Base-by-base conservation (phyloP, 2,113 vertebrate genomes). In the Marmota monax region DNA sequence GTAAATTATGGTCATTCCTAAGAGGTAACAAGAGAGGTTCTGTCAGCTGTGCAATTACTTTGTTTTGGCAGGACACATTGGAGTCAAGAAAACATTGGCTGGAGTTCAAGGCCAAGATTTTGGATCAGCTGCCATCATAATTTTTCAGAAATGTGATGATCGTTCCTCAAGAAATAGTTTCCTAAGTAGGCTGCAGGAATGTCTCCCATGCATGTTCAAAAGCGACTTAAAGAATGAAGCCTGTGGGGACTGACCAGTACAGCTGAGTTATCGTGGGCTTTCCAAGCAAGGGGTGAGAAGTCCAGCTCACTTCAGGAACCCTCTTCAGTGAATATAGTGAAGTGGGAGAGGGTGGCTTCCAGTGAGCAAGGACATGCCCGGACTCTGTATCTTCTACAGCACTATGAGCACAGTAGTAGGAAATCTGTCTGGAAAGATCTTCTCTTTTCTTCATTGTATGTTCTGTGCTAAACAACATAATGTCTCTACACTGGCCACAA, bases 61-160 rank as follows among this genome's bases (percentile, higher is more conserved):
- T 98, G 97, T 97, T 98, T 98, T 98, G 98, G 98, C 97, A 98
- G 96, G 97, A 96, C 87, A 98, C 97, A 97, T 98, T 98, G 97
- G 98, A 98, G 96, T 98, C 98, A 98, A 98, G 97, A 98, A 98
- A 98, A 98, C 96, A 98, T 89, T 98, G 98, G 98, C 98, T 94
- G 77, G 95, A 69, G 84, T 97, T 98, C 98, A 98, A 98, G 96
- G 98, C 96, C 98, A 97, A 98, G 98, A 98, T 97, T 98, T 98
- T 98, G 98, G 97, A 98, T 98, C 97, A 98, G 97, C 98, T 97
- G 96, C 97, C 95, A 97, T 77, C 95, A 97, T 93, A 98, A 97
- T 98, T 98, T 98, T 98, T 98, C 97, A 98, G 98, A 98, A 98
- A 98, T 98, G 96, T 97, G 97, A 98, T 98, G 98, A 98, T 98